These are phyloP conservation scores for Atrina japonica DNA, from an alignment of 2,888 invertebrate genomes.

Conservation along the genomic window DNA sequence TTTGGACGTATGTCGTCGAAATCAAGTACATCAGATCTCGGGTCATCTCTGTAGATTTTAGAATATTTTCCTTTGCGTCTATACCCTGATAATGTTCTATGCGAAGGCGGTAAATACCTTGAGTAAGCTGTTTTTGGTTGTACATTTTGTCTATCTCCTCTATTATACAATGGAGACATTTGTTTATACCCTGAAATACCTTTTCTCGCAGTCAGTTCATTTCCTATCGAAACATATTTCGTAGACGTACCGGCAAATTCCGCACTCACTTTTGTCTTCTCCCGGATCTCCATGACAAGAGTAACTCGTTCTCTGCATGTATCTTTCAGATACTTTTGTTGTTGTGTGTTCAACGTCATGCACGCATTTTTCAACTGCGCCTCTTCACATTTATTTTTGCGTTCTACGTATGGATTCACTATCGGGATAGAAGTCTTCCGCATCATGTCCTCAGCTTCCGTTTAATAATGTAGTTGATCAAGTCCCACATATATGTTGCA, in stretches of 20 bases:
- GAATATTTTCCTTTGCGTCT: too few relatives aligned
- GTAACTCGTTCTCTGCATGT: slow-evolving; percentile 1
- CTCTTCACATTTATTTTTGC: slow-evolving; percentile 10
- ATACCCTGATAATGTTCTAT: too few relatives aligned
- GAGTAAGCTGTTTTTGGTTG: not conserved
- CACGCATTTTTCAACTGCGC: slow-evolving; percentile 1
- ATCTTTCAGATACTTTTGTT: slow-evolving; percentile 1
- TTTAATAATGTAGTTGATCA: too few relatives aligned
- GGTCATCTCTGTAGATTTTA: too few relatives aligned
- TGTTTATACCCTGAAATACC: not conserved
- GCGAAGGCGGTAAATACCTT: too few relatives aligned
- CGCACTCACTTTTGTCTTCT: slow-evolving; percentile 3
- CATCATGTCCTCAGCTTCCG: too few relatives aligned
- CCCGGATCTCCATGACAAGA: not conserved
- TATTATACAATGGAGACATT: not conserved
- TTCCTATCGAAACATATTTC: not conserved
- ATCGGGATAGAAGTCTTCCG: not conserved
- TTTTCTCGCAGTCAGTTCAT: not conserved
- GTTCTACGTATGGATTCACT: slow-evolving; percentile 5
- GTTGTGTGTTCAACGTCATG: not conserved
- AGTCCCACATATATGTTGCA: too few relatives aligned
- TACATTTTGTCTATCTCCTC: not conserved
- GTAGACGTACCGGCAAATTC: not conserved
- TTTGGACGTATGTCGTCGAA: too few relatives aligned
- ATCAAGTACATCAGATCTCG: too few relatives aligned